Conservation (phyloP, 1,140 invertebrate species). For the Trachymyrmex septentrionalis region DNA sequence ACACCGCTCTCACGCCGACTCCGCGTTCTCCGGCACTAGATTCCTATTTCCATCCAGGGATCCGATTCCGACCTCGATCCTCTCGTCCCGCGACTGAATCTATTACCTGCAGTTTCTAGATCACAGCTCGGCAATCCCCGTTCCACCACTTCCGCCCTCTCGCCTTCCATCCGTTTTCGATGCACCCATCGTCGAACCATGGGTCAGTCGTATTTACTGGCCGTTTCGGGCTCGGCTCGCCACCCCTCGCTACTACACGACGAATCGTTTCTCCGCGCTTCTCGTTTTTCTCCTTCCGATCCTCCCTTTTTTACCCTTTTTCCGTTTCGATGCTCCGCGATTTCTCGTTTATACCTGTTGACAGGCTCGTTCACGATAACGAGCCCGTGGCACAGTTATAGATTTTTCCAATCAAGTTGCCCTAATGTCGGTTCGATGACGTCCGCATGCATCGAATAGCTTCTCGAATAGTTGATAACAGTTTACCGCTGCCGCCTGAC, state of each 20-base stretch:
- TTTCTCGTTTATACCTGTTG: constrained; percentile 65
- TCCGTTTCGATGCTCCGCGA: constrained; percentile 46
- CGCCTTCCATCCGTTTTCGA: constrained; percentile 53
- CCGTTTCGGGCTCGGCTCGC: constrained; percentile 41
- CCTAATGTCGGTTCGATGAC: constrained; percentile 59
- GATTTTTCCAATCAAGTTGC: constrained; percentile 60
- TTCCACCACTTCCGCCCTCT: background rate
- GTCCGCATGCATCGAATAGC: constrained; percentile 49
- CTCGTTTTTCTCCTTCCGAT: constrained; percentile 32
- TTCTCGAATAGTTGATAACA: constrained; percentile 50
- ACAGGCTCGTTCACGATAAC: constrained; percentile 63
- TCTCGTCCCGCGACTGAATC: constrained; percentile 64
- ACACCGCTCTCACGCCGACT: background rate
- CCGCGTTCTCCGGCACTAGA: constrained; percentile 30
- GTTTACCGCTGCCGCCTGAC: constrained; percentile 48
- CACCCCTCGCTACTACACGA: constrained; percentile 42
- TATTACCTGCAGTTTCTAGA: constrained; percentile 74
- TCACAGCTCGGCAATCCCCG: constrained; percentile 51
- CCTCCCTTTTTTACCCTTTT: constrained; percentile 40
- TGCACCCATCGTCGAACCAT: constrained; percentile 46
- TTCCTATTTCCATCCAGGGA: constrained; percentile 63
- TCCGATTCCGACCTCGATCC: constrained; percentile 62
- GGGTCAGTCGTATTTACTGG: constrained; percentile 55
- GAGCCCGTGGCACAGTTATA: constrained; percentile 58
- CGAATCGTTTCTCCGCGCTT: constrained; percentile 52